Conservation (phyloP, 2,113 vertebrate species). For the Epinephelus moara region DNA sequence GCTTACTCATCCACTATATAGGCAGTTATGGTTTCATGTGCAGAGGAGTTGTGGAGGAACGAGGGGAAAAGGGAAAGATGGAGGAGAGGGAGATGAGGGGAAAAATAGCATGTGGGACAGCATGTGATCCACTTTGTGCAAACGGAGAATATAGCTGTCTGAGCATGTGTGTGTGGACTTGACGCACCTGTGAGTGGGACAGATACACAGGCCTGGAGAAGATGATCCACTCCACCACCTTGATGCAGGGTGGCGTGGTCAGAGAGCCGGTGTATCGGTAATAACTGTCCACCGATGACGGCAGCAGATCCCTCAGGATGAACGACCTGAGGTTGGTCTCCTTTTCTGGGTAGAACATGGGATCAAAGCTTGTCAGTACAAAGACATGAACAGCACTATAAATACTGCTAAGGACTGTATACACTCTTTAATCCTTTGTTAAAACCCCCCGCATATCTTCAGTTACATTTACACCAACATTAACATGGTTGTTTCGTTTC, state of each 20-base stretch:
- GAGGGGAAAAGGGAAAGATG: conserved; percentile 29
- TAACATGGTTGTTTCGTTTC: conserved; percentile 57
- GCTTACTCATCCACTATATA: conserved; percentile 68
- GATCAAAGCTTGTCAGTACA: conserved; percentile 47
- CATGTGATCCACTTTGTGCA: conserved; percentile 60
- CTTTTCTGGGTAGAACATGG: conserved; percentile 88
- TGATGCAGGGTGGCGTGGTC: conserved; percentile 96
- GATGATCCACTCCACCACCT: conserved; percentile 98
- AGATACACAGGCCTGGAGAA: conserved; percentile 94
- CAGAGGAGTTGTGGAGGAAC: conserved; percentile 57
- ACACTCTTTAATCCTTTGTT: background rate
- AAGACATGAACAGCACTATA: background rate
- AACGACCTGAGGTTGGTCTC: conserved; percentile 97
- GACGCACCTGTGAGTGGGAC: conserved; percentile 92
- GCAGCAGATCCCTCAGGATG: conserved; percentile 93
- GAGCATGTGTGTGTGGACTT: conserved; percentile 7
- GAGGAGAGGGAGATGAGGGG: conserved; percentile 45
- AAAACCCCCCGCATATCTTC: conserved; percentile 31
- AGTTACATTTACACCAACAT: conserved; percentile 34
- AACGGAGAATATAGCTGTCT: conserved; percentile 58
- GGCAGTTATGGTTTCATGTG: conserved; percentile 66
- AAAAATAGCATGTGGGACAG: conserved; percentile 63
- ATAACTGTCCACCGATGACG: conserved; percentile 92
- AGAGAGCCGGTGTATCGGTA: conserved; percentile 96
- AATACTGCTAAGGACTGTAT: no score